Conservation (phyloP, 2,113 vertebrate species). For the Cettia cetti region DNA sequence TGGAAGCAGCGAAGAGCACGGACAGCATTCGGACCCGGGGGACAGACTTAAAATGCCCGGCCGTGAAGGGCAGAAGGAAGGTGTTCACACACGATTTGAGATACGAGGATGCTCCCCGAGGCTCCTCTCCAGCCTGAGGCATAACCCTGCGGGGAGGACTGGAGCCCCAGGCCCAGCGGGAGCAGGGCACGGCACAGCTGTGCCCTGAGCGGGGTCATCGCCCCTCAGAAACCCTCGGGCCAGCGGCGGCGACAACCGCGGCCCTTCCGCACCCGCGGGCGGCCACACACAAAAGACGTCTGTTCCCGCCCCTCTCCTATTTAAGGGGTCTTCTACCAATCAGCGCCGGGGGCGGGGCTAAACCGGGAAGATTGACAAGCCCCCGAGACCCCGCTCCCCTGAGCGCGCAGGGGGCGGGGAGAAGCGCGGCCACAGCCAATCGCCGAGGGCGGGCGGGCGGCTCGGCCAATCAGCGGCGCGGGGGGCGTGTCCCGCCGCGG, state of each 20-base stretch:
- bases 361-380: neutral
- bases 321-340: neutral
- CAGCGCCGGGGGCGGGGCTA: neutral
- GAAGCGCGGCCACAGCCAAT: neutral
- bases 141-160: too few relatives aligned
- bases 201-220: rapidly evolving
- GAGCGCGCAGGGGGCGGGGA: neutral
- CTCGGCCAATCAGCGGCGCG: neutral
- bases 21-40: rapidly evolving
- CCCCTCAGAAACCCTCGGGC: neutral
- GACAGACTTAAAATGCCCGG: rapidly evolving
- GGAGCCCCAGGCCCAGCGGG: too few relatives aligned
- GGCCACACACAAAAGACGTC: rapidly evolving
- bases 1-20: rapidly evolving
- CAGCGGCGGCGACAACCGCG: rapidly evolving
- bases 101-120: rapidly evolving
- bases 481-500: neutral
- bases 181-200: neutral
- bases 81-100: rapidly evolving
- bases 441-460: rapidly evolving
- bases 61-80: rapidly evolving
- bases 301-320: rapidly evolving
- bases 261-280: rapidly evolving
- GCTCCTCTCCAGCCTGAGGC: neutral
- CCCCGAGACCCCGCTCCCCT: neutral